Evolutionary conservation across 2,113 vertebrate genomes (phyloP), one percentile per base, ranked within the genome.

Genomic region (Neogobius melanostomus): DNA sequence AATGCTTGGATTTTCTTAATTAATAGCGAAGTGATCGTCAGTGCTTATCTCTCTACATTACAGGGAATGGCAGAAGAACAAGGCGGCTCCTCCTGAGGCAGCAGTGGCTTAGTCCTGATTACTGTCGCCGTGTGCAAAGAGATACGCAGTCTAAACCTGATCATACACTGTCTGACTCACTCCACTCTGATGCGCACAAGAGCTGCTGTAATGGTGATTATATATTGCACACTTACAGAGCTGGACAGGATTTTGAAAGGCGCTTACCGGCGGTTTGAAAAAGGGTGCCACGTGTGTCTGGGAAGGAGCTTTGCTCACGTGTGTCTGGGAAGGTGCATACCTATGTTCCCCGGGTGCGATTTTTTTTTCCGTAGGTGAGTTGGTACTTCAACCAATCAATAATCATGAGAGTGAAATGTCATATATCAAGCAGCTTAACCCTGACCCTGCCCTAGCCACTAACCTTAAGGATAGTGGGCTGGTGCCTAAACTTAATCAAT

Each of bases 21-120:
- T 87, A 87, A 76, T 82, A 77, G 72, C 7, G 14, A 44, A 53
- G 84, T 84, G 81, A 84, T 67, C 72, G 81, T 78, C 77, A 69
- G n/a, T 76, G 69, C 80, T 85, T 79, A 84, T 87, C 73, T 81
- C 66, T 66, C 70, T 77, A 72, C 77, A 69, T 73, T 69, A 74
- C 45, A 60, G 77, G 69, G 71, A 56, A 16, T 9, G 36, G 64
- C 68, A 57, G 70, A 72, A 74, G 77, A 78, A 75, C 82, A 69
- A 81, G 48, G 66, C 54, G 49, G 72, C 81, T 77, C 15, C 75
- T 80, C 82, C 71, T 45, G 75, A 81, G 84, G 75, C 62, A 49
- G 60, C 61, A 42, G 69, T 43, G 65, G 71, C 82, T 85, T 79
- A 65, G 68, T 66, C 80, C 57, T 64, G 79, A 82, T 87, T 85